Evolutionary conservation across 2,797 vertebrate species (phyloP).

Genomic region (Tympanoctomys barrerae): DNA sequence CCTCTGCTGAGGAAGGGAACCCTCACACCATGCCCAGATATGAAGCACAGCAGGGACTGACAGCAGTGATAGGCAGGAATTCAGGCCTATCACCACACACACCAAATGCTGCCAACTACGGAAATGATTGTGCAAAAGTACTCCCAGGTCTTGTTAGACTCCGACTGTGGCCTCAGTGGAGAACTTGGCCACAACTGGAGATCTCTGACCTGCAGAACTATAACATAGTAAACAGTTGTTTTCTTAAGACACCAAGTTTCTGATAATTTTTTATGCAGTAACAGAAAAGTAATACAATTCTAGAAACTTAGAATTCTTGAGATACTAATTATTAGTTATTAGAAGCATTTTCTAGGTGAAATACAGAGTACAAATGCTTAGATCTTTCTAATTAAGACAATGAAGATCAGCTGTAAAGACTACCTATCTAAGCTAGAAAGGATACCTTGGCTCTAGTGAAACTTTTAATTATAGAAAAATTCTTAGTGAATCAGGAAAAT

Average conservation of each 20-base stretch:
- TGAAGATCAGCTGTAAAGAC: constrained; percentile 35
- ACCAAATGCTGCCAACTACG: not conserved
- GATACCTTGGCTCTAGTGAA: not conserved
- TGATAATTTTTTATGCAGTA: not conserved
- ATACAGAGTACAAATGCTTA: constrained; percentile 14
- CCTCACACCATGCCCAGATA: not conserved
- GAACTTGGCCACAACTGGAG: not conserved
- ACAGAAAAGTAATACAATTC: not conserved
- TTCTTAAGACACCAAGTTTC: not conserved
- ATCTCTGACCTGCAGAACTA: not conserved
- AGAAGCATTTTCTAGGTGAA: constrained; percentile 36
- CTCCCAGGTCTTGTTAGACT: not conserved
- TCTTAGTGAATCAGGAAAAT: constrained; percentile 25
- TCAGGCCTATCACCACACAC: not conserved
- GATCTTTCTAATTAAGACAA: constrained; percentile 8
- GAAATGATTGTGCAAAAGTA: not conserved
- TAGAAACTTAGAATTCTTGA: constrained; percentile 30
- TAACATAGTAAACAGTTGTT: not conserved
- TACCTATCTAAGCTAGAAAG: not conserved
- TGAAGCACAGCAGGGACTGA: not conserved
- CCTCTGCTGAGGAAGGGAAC: not conserved
- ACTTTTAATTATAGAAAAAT: constrained; percentile 37
- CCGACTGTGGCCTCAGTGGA: not conserved
- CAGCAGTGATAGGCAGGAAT: not conserved
- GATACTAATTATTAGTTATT: not conserved